Conservation (phyloP, 2,888 invertebrate genomes). For the Chelonus formosanus region DNA sequence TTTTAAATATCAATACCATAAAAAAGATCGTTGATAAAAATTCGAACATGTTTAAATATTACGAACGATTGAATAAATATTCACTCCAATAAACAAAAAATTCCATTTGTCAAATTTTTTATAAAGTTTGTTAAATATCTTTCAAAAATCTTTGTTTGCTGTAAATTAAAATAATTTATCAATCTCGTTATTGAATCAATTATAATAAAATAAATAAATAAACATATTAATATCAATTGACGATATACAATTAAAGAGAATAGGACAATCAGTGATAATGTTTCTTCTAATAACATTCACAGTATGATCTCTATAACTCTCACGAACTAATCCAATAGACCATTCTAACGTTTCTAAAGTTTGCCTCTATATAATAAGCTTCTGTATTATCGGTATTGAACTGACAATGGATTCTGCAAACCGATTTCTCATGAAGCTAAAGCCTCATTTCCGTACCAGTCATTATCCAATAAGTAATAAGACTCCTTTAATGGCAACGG, state of each 20-base stretch:
- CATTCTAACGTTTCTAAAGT: conserved; percentile 6
- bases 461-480: conserved; percentile 14
- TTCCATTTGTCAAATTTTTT: too few relatives aligned
- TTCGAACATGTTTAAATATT: not conserved
- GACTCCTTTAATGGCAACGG: not conserved
- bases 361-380: not conserved
- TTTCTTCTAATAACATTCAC: not conserved
- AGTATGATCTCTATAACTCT: conserved; percentile 1
- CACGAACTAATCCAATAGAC: conserved; percentile 1
- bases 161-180: too few relatives aligned
- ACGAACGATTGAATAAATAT: too few relatives aligned
- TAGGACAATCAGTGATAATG: not conserved
- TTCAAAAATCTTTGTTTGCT: too few relatives aligned
- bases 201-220: too few relatives aligned
- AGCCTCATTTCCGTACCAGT: conserved; percentile 7
- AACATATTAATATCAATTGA: too few relatives aligned
- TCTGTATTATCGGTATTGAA: not conserved
- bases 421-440: conserved; percentile 1
- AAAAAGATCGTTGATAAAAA: not conserved
- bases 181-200: too few relatives aligned
- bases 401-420: not conserved
- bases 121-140: too few relatives aligned
- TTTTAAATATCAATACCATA: not conserved
- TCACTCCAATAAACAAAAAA: too few relatives aligned
- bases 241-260: not conserved